Evolutionary conservation across 2,113 vertebrate genomes (phyloP).

Genomic region (Catagonus wagneri): DNA sequence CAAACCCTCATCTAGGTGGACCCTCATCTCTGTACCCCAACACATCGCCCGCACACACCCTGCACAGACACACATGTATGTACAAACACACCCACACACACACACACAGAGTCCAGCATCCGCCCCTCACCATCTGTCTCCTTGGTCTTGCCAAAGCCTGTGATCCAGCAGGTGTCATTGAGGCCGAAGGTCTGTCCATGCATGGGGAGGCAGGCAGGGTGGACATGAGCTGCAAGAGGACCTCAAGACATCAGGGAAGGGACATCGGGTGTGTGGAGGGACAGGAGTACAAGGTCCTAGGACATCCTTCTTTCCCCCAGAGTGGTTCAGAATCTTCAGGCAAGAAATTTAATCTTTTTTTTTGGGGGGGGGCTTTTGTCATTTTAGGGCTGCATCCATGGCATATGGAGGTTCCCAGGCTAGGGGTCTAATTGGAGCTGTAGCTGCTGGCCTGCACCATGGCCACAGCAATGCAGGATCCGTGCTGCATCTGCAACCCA

Average conservation of each 20-base stretch:
- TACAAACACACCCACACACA: background rate
- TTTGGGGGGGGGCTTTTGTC: no score
- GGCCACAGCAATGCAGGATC: no score
- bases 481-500: no score
- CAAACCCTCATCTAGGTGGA: background rate
- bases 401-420: no score
- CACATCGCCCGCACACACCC: background rate
- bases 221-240: constrained; percentile 87
- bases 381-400: no score
- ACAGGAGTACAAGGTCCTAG: background rate
- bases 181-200: constrained; percentile 86
- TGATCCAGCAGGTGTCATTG: constrained; percentile 91
- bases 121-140: constrained; percentile 86
- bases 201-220: constrained; percentile 93
- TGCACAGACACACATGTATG: no score
- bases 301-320: background rate
- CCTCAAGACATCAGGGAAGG: background rate
- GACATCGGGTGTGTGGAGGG: accelerated
- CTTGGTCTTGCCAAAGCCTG: constrained; percentile 92
- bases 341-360: background rate
- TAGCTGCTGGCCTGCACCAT: no score
- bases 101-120: background rate
- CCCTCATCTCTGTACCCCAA: background rate
- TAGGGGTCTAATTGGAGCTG: no score
- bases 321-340: background rate